Conservation (phyloP, 2,888 invertebrate genomes). For the Noctua pronuba region DNA sequence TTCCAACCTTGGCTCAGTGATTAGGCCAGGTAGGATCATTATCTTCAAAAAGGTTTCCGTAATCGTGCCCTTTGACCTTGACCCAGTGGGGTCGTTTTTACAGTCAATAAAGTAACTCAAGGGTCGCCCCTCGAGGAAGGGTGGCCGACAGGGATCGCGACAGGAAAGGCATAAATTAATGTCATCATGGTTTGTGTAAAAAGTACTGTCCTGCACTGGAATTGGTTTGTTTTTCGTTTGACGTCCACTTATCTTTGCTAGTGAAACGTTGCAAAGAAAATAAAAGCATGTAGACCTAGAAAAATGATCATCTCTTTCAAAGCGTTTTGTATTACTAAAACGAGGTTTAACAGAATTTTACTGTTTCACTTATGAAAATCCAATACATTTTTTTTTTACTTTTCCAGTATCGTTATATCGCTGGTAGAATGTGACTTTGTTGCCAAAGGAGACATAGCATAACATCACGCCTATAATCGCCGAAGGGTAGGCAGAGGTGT, state of each 20-base stretch:
- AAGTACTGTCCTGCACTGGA: not conserved
- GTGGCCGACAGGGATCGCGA: conserved; percentile 32
- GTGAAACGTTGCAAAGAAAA: not conserved
- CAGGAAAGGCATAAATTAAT: conserved; percentile 33
- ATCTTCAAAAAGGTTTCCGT: conserved; percentile 6
- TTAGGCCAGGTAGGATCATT: conserved; percentile 19
- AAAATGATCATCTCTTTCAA: not conserved
- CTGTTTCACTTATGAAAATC: not conserved
- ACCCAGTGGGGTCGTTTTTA: conserved; percentile 49
- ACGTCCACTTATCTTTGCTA: not conserved
- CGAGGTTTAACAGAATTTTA: not conserved
- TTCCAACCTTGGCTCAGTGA: not conserved
- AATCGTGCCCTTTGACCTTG: conserved; percentile 43
- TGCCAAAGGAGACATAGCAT: not conserved
- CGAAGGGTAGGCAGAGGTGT: no score
- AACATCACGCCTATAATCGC: no score
- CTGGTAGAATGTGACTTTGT: not conserved
- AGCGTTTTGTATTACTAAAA: not conserved
- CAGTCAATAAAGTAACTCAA: conserved; percentile 68
- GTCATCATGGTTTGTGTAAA: conserved; percentile 10
- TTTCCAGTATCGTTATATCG: not conserved
- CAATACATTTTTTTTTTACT: not conserved
- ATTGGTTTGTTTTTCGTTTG: not conserved
- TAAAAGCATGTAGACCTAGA: not conserved
- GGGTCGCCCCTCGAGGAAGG: conserved; percentile 58